These are phyloP conservation scores for Naso thynnoides DNA, from an alignment of 2,797 vertebrate species.

Conservation along the genomic window DNA sequence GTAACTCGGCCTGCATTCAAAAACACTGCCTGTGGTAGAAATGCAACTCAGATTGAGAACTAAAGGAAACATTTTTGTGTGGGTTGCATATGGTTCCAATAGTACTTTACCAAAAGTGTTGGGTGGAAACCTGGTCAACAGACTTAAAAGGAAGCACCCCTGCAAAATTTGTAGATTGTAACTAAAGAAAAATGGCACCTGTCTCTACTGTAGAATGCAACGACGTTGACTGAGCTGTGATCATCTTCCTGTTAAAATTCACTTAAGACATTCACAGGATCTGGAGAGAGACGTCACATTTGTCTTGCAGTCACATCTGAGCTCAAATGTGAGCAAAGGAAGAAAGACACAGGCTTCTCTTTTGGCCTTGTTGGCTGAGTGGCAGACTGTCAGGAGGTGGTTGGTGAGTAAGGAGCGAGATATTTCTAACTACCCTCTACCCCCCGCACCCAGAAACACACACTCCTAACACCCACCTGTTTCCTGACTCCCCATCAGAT, in stretches of 20 bases:
- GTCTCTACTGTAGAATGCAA: conserved; percentile 52
- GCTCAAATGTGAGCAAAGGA: conserved; percentile 70
- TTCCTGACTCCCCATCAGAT: conserved; percentile 69
- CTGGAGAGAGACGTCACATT: conserved; percentile 77
- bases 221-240: conserved; percentile 48
- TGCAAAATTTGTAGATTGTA: neutral
- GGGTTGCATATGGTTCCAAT: no score
- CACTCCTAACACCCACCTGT: conserved; percentile 59
- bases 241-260: conserved; percentile 66
- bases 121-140: neutral
- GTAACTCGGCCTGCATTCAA: no score
- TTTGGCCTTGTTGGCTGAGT: conserved; percentile 52
- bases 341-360: conserved; percentile 54
- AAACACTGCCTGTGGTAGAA: no score
- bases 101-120: no score
- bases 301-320: conserved; percentile 84
- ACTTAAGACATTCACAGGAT: conserved; percentile 75
- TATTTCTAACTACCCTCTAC: conserved; percentile 73
- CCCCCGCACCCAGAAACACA: conserved; percentile 2
- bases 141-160: neutral
- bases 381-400: conserved; percentile 49
- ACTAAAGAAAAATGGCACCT: conserved; percentile 7
- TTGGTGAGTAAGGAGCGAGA: conserved; percentile 46
- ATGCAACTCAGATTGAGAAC: no score
- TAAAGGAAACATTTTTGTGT: no score